Percentiles rank a stretch among this genome's conserved stretches.
These are phyloP conservation scores for Helicoverpa armigera DNA, from an alignment of 1,140 invertebrate genomes.

Conservation along the genomic window DNA sequence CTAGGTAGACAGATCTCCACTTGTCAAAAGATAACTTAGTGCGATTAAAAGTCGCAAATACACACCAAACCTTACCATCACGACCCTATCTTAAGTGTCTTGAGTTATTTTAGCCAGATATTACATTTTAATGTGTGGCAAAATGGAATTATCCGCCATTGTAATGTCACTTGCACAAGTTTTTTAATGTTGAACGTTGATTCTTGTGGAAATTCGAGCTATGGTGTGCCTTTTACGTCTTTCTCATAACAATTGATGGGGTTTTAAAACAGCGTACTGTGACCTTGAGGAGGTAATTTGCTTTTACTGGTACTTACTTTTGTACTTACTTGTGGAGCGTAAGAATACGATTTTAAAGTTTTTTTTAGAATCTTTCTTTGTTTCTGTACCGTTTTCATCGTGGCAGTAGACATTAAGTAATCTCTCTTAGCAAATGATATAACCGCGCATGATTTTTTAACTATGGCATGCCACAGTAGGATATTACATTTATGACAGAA, in stretches of 20 bases:
- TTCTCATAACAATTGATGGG: slow-evolving; percentile 13
- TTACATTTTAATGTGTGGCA: slow-evolving; percentile 46
- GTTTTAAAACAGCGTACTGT: slow-evolving; percentile 5
- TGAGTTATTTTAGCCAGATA: slow-evolving; percentile 38
- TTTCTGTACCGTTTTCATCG: background rate
- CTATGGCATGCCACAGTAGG: no score
- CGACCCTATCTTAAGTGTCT: slow-evolving; percentile 16
- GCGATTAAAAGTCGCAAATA: slow-evolving; percentile 23
- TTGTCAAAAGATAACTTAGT: background rate
- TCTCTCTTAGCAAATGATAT: no score
- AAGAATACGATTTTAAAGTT: background rate
- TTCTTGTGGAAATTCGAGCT: slow-evolving; percentile 38
- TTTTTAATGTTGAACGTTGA: slow-evolving; percentile 40
- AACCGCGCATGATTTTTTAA: no score
- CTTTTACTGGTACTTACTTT: background rate
- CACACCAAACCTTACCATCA: background rate
- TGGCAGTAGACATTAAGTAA: no score
- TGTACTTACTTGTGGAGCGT: background rate
- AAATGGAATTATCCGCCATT: slow-evolving; percentile 37
- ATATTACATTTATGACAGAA: no score
- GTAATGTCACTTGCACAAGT: slow-evolving; percentile 41
- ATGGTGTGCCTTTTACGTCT: slow-evolving; percentile 9
- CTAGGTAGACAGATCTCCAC: background rate
- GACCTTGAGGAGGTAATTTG: background rate
- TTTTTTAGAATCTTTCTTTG: background rate